Evolutionary conservation across 53 echinoderm and acorn worm species (phyloP), one percentile per base, ranked within the genome.

Genomic region (Zoroaster sp.): DNA sequence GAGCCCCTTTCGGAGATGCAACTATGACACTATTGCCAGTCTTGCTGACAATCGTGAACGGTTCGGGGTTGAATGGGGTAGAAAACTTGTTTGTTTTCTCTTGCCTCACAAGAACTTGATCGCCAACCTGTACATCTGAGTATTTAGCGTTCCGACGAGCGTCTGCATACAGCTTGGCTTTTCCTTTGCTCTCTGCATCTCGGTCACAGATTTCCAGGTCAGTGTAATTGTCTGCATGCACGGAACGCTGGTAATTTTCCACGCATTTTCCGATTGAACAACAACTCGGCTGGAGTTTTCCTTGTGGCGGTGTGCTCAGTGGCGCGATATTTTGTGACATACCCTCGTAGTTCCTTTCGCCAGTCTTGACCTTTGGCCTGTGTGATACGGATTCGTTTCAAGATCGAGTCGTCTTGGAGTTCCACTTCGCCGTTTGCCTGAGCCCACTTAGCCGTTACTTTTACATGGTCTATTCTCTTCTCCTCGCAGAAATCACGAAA

Each of bases 381-480:
- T n/a, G 91, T 88, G 45, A 88, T 91, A 46, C 45, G 33, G 7
- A 93, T 78, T 31, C 47, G 47, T 54, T 94, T 94, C 36, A 89
- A 35, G n/a, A 89, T 71, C 1, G 89, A 75, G 18, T 74, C 37
- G 51, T 94, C 92, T 63, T 94, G 59, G 59, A 20, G 23, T 53
- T 55, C 59, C 59, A 55, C 59, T 55, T n/a, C n/a, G 20, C 21
- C 92, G 80, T 32, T 89, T 55, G 92, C 92, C 70, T 89, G 89
- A 28, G 94, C 68, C 90, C 90, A 93, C 43, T 69, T 74, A 34
- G 95, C 80, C 4, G 91, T 93, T 13, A 89, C 75, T 31, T 69
- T 83, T 2, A 36, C 82, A 72, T 94, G 94, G 14, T 44, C 32
- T 45, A 94, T 91, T 0, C 78, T 74, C 40, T 88, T 59, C 25